Base-by-base conservation (phyloP, 2,113 vertebrate species). In the Chloropsis cyanopogon region DNA sequence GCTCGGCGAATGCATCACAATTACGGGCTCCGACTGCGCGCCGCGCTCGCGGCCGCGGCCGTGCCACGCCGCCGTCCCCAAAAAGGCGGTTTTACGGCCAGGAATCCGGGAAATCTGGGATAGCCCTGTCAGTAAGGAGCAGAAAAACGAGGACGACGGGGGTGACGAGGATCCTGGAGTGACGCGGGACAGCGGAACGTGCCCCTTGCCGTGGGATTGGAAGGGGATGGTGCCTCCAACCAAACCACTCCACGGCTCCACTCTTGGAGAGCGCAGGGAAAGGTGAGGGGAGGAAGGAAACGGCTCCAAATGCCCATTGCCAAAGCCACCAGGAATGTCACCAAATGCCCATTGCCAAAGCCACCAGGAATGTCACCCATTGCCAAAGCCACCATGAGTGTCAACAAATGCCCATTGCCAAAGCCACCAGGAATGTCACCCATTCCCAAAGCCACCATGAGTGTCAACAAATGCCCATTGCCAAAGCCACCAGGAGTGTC, bases 1-100 rank as follows among this genome's bases (percentile, higher is more conserved):
- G 95, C 97, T 97, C 98, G 84, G 98, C 97, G 98, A 98, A 98
- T 98, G 98, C 98, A 98, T 98, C 98, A 98, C 98, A 98, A 98
- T 98, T 98, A 98, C 98, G 98, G 98, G 97, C 97, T 98, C 41
- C 10, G 37, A 37, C 37, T 37, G 37, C 37, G 37, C 37, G 37
- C 37, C 37, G 37, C 37, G 37, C 37, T 37, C 37, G 37, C 37
- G 37, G 37, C 37, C 37, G 37, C 37, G 37, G 37, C 37, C 37
- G 37, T 37, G 37, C 37, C 37, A 8, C 37, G 37, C 37, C 37
- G 37, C 37, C 37, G 37, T 37, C 37, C 37, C 37, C 37, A 37
- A 10, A 37, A 37, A 37, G 37, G 37, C 8, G 37, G 37, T 37
- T 37, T 37, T 37, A 37, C 10, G 37, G 24, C 10, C 5, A 26